Evolutionary conservation across 2,888 invertebrate genomes (phyloP), one percentile per base, ranked within the genome.

Genomic region (Lomographa bimaculata): DNA sequence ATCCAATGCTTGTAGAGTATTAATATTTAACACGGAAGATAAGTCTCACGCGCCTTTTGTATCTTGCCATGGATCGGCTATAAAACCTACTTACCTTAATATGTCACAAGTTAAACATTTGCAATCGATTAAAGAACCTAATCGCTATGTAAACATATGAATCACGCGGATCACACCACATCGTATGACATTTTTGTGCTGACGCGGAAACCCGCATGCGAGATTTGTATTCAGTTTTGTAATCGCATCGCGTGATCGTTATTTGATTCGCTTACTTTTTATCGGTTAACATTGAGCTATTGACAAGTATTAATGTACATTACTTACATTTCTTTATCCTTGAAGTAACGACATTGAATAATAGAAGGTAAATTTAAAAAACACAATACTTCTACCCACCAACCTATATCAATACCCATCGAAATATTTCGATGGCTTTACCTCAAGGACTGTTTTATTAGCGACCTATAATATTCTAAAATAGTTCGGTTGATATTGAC

Each of bases 181-280:
- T 60, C 58, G 32, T 56, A 54, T 54, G 53, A 56, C 54, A 28
- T 49, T 43, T n/a, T 40, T 47, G n/a, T 54, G 55, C 53, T 55
- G 55, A 57, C 43, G 36, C 17, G 18, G 32, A 7, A 1, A 9
- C 17, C 26, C 21, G 11, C 25, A 42, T 41, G 11, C 29, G 46
- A 54, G 47, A 56, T 49, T 27, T 27, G 21, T 25, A 17, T 30
- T 7, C 20, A 6, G 14, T 57, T 52, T 54, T 38, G 45, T 46
- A 48, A 50, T 30, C 33, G 23, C 20, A 28, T 34, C 38, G 34
- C 48, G 27, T 46, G 42, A 49, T 45, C 41, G 39, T 37, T 42
- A 39, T 43, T 48, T 35, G 32, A 46, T 17, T 26, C 30, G 24
- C 16, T 35, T 41, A 30, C 23, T 27, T 32, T 41, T 42, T 33